Base-by-base conservation (phyloP, 1,140 invertebrate species). In the Euwallacea similis region DNA sequence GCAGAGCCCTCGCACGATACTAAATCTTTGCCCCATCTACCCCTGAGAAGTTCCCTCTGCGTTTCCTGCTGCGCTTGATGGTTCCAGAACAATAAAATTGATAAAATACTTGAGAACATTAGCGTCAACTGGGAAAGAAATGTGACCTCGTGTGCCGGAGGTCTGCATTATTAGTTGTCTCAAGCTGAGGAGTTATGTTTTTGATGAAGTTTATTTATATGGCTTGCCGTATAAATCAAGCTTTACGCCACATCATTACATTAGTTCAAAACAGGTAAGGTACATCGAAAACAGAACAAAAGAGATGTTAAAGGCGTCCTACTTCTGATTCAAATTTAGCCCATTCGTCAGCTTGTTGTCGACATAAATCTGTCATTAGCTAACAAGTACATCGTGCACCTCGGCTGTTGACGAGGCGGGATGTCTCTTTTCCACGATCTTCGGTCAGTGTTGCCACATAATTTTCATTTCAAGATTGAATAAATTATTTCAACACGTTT, bases 291-390 rank as follows among this genome's bases (percentile, higher is more conserved):
- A 50, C 13, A 13, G 46, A 50, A 50, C 46, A 50, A 11, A 11
- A 13, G 46, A 10, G 46, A 50, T 50, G 9, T 50, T 50, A 50
- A 13, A 10, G n/a, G 11, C 58, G 59, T 61, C 59, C 59, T 41
- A 61, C 59, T 61, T 61, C 59, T 61, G 59, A 61, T 61, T 61
- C 41, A 43, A 11, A 61, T n/a, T 61, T 43, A 61, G 16, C 33
- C 59, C 59, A 61, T 61, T 61, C 74, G 80, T 81, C 79, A 79
- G 77, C 76, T 76, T 79, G 76, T 76, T 79, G 80, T 79, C 79
- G 78, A 79, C 78, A 81, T 81, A 81, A 81, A 81, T 81, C 80
- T 79, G 79, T 81, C 80, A 80, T 74, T 76, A 61, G 66, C 69
- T 69, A 74, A 75, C 75, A 74, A 73, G 73, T 71, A 69, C 59